A percentile compares a stretch with the other conserved stretches of the same genome.
Evolutionary conservation across 2,888 invertebrate species (phyloP).

Genomic region (Heterodera filipjevi): DNA sequence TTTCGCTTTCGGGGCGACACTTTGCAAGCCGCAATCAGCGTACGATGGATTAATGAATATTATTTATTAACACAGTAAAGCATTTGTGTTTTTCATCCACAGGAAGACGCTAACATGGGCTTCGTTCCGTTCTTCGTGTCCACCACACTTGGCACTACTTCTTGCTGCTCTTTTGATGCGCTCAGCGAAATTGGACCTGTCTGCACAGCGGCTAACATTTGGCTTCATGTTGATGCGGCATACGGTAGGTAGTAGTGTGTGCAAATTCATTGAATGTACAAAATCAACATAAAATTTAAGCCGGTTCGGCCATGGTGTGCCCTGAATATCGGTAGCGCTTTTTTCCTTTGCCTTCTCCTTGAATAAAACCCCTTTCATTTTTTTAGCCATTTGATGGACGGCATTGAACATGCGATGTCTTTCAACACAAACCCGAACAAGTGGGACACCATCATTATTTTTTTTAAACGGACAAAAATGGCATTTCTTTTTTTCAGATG

Average conservation of each 20-base stretch:
- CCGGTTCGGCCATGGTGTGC: conserved; percentile 93
- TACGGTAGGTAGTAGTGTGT: conserved; percentile 2
- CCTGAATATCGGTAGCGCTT: conserved; percentile 79
- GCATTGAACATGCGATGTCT: conserved; percentile 85
- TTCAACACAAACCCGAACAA: conserved; percentile 98
- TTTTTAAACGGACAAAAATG: not conserved
- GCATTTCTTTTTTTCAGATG: conserved; percentile 69
- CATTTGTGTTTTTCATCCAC: conserved; percentile 68
- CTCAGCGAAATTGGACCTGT: conserved; percentile 86
- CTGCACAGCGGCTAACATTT: conserved; percentile 70
- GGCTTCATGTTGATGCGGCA: conserved; percentile 41
- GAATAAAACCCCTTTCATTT: too few species aligned
- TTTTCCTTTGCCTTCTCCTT: not conserved
- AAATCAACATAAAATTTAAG: conserved; percentile 66
- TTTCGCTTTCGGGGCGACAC: conserved; percentile 82
- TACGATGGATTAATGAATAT: too few species aligned
- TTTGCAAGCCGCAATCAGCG: conserved; percentile 79
- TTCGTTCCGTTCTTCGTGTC: conserved; percentile 93
- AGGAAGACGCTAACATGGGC: conserved; percentile 89
- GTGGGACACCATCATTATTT: not conserved
- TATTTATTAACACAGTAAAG: too few species aligned
- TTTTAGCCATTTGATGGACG: conserved; percentile 73
- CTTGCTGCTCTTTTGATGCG: conserved; percentile 93
- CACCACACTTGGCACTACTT: conserved; percentile 90
- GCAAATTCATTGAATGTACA: not conserved